Conservation (phyloP, 2,888 invertebrate genomes). For the Cylloceria caligata region DNA sequence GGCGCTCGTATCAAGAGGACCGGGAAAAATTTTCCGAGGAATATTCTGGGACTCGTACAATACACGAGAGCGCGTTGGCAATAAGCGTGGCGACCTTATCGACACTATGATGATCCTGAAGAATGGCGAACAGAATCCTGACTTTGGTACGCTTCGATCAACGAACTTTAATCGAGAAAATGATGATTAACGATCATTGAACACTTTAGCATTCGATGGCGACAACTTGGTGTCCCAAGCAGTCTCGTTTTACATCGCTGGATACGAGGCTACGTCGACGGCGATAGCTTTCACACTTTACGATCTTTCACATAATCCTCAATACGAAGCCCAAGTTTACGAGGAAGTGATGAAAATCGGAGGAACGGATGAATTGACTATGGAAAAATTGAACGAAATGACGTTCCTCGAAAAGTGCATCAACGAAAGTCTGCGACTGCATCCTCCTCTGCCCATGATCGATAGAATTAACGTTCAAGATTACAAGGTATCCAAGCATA, state of each 20-base stretch:
- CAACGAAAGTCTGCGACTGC: conserved; percentile 75
- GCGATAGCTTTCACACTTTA: conserved; percentile 75
- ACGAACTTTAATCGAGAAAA: background rate
- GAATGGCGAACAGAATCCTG: conserved; percentile 74
- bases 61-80: conserved; percentile 70
- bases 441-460: conserved; percentile 76
- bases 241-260: conserved; percentile 75
- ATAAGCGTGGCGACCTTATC: conserved; percentile 75
- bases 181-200: background rate
- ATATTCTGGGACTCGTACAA: conserved; percentile 77
- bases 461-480: conserved; percentile 74
- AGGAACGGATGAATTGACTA: conserved; percentile 64
- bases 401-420: conserved; percentile 73
- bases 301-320: conserved; percentile 74
- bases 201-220: conserved; percentile 73
- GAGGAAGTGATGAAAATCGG: conserved; percentile 68
- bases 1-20: conserved; percentile 69
- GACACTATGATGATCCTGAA: conserved; percentile 76
- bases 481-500: conserved; percentile 71
- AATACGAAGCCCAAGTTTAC: conserved; percentile 69
- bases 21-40: conserved; percentile 74
- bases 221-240: conserved; percentile 77
- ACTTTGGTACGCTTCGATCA: conserved; percentile 71
- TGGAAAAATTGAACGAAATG: conserved; percentile 74
- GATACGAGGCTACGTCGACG: conserved; percentile 76